Evolutionary conservation across 2,113 vertebrate genomes (phyloP).

Genomic region (Sinocyclocheilus anshuiensis): DNA sequence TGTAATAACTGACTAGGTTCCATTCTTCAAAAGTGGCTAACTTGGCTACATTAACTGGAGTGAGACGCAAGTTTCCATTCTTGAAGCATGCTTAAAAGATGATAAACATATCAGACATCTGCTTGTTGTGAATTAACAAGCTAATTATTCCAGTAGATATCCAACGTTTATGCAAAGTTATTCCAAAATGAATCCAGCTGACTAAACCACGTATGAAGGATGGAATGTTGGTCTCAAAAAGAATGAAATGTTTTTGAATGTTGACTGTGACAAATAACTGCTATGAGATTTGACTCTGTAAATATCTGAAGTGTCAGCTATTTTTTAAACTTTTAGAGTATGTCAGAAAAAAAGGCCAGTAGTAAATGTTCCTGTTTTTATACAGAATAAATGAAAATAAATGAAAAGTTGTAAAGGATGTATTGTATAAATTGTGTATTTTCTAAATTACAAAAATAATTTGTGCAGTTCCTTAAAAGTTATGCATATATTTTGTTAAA

Average conservation of each 20-base stretch:
- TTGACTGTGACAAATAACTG: slow-evolving; percentile 14
- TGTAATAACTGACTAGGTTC: background rate
- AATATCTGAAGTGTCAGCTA: slow-evolving; percentile 37
- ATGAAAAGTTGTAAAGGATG: background rate
- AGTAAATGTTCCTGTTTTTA: slow-evolving; percentile 43
- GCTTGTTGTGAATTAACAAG: background rate
- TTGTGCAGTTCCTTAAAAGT: background rate
- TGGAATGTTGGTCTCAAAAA: background rate
- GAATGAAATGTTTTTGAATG: slow-evolving; percentile 4
- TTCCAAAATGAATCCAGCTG: background rate
- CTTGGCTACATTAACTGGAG: background rate
- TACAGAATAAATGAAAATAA: slow-evolving; percentile 24
- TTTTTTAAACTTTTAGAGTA: slow-evolving; percentile 20
- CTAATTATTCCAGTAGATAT: background rate
- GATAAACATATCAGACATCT: background rate
- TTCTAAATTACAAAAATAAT: background rate
- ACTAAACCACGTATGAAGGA: background rate
- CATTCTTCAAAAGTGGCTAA: background rate
- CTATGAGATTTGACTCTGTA: slow-evolving; percentile 31
- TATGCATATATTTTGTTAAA: background rate
- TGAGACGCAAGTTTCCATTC: background rate
- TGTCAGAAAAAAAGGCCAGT: background rate
- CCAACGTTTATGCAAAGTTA: background rate
- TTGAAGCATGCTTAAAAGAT: slow-evolving; percentile 3
- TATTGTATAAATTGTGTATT: background rate